Evolutionary conservation across 2,888 invertebrate species (phyloP), one percentile per base, ranked within the genome.

Genomic region (Nemotelus pantherinus): DNA sequence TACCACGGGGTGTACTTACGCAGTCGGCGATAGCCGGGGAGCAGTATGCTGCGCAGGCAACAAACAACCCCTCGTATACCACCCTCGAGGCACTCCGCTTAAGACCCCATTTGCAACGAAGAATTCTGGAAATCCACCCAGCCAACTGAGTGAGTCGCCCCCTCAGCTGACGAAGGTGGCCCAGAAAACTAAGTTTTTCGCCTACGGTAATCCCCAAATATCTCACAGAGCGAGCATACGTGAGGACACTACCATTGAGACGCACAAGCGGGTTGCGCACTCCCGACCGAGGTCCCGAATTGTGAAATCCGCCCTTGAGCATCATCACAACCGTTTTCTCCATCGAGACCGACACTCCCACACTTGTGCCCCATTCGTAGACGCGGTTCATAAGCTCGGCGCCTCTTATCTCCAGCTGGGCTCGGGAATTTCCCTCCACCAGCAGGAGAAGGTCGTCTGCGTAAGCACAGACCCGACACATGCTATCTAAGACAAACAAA

Each of bases 391-490:
- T 25, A 25, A 25, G 25, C 25, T 25, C 25, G 25, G 25, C 25
- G 25, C 25, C 25, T 25, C 25, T 25, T 25, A 25, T 25, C 25
- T 25, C 25, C 25, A 25, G 25, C 25, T 25, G 25, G 25, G 25
- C 25, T 25, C 25, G 25, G 25, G 25, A 25, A 25, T 25, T 25
- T 53, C 10, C 53, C 53, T 53, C 53, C 53, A 53, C 53, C 7
- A 53, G 53, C 6, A 53, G 6, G 53, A 53, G 60, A 25, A 58
- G 60, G 25, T 58, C 60, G 25, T 58, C 60, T 7, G 60, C 60
- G 2, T 25, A 58, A 5, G 39, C 60, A 10, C 10, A 7, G 25
- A 5, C 5, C 1, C 2, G 1, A 10, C 53, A 25, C 25, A 25
- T n/a, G n/a, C n/a, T n/a, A n/a, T n/a, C n/a, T n/a, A n/a, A n/a